Evolutionary conservation across 2,888 invertebrate species (phyloP).

Genomic region (Calliopum simillimum): DNA sequence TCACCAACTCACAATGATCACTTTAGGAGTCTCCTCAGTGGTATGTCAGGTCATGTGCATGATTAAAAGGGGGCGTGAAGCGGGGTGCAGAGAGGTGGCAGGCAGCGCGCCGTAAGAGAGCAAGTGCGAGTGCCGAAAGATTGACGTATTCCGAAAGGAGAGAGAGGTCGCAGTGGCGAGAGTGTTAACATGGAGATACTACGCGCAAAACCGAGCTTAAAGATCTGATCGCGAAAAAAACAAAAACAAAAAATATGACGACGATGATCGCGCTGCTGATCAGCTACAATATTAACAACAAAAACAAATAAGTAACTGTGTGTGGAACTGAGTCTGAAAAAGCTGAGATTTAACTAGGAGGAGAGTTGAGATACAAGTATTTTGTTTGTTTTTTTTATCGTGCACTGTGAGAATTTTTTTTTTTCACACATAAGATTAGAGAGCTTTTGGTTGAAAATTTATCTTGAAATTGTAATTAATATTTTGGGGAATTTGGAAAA

Average conservation of each 20-base stretch:
- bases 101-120: too few relatives aligned
- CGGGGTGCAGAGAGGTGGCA: too few relatives aligned
- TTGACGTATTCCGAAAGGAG: too few relatives aligned
- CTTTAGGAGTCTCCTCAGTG: not conserved
- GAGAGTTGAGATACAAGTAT: too few relatives aligned
- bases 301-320: not conserved
- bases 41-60: not conserved
- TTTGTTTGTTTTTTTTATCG: not conserved
- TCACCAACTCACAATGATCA: not conserved
- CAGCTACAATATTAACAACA: constrained; percentile 27
- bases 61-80: too few relatives aligned
- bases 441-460: too few relatives aligned
- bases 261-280: not conserved
- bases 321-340: not conserved
- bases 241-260: not conserved
- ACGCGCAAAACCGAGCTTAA: constrained; percentile 29
- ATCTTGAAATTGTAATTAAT: too few relatives aligned
- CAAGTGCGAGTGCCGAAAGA: too few relatives aligned
- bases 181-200: not conserved
- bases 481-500: too few relatives aligned
- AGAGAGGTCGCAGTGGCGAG: not conserved
- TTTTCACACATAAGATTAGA: too few relatives aligned
- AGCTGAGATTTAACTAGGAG: too few relatives aligned
- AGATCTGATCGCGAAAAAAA: constrained; percentile 34
- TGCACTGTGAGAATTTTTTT: too few relatives aligned